These are phyloP conservation scores for Ara ararauna DNA, from an alignment of 2,797 vertebrate species.

Conservation along the genomic window DNA sequence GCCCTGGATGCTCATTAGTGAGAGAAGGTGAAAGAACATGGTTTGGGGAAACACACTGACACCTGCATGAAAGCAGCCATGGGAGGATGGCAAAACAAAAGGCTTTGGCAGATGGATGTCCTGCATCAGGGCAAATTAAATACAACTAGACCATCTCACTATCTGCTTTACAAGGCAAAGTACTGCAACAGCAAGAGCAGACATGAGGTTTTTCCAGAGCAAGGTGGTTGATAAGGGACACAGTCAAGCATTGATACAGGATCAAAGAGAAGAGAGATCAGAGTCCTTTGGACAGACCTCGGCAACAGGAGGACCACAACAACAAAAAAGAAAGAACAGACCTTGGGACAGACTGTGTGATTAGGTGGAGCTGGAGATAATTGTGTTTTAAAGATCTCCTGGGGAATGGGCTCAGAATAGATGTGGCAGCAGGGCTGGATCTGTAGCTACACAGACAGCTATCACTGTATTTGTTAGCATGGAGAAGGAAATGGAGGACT, in stretches of 20 bases:
- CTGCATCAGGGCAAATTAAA: neutral
- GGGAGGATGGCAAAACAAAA: neutral
- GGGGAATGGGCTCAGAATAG: slow-evolving; percentile 11
- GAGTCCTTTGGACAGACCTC: slow-evolving; percentile 6
- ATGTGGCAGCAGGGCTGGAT: neutral
- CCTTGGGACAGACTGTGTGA: slow-evolving; percentile 46
- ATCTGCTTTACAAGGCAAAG: neutral
- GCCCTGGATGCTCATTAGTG: neutral
- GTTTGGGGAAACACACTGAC: neutral
- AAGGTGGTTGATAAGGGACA: neutral
- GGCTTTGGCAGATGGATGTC: neutral
- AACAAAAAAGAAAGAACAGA: neutral
- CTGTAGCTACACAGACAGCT: neutral
- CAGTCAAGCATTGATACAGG: accelerated
- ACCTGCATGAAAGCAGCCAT: neutral
- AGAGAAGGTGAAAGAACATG: neutral
- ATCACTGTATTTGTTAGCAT: neutral
- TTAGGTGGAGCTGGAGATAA: slow-evolving; percentile 44
- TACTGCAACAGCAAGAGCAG: neutral
- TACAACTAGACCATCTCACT: neutral
- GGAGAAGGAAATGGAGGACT: neutral
- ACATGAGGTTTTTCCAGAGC: neutral
- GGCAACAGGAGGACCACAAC: neutral
- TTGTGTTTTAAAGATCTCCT: slow-evolving; percentile 41
- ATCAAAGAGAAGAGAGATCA: neutral